Percentiles rank a stretch among this genome's conserved stretches.
Evolutionary conservation across 2,113 vertebrate species (phyloP).

Genomic region (Tragelaphus strepsiceros): DNA sequence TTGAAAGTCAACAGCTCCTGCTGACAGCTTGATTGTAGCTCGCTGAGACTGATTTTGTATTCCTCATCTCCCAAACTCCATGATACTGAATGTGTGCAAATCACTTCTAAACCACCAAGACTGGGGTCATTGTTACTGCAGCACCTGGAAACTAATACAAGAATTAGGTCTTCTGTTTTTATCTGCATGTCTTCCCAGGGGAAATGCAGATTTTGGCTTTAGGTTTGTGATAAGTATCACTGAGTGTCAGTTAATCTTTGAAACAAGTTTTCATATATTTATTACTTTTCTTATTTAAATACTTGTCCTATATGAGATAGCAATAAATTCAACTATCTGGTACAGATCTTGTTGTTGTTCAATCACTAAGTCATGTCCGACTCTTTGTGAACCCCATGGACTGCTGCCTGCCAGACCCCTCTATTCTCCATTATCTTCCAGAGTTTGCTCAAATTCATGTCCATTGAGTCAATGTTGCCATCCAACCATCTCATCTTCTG

Average conservation of each 20-base stretch:
- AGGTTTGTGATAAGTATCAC: background rate
- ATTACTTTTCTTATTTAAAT: background rate
- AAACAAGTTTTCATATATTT: background rate
- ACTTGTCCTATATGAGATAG: background rate
- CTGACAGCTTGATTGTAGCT: background rate
- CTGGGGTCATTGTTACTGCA: background rate
- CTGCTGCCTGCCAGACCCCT: background rate
- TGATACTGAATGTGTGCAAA: background rate
- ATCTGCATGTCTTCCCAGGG: background rate
- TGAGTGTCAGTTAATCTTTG: background rate
- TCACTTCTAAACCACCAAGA: background rate
- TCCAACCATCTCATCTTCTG: background rate
- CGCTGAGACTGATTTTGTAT: background rate
- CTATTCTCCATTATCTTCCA: background rate
- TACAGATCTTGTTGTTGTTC: background rate
- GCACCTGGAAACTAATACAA: background rate
- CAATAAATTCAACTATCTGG: background rate
- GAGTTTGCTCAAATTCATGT: background rate
- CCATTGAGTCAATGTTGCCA: background rate
- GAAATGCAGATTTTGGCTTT: background rate
- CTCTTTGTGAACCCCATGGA: background rate
- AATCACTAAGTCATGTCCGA: accelerated
- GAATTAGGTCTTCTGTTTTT: background rate
- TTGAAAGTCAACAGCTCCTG: background rate
- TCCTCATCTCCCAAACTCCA: background rate